These are phyloP conservation scores for Ophion ventricosus DNA, from an alignment of 2,888 invertebrate genomes.

Conservation along the genomic window DNA sequence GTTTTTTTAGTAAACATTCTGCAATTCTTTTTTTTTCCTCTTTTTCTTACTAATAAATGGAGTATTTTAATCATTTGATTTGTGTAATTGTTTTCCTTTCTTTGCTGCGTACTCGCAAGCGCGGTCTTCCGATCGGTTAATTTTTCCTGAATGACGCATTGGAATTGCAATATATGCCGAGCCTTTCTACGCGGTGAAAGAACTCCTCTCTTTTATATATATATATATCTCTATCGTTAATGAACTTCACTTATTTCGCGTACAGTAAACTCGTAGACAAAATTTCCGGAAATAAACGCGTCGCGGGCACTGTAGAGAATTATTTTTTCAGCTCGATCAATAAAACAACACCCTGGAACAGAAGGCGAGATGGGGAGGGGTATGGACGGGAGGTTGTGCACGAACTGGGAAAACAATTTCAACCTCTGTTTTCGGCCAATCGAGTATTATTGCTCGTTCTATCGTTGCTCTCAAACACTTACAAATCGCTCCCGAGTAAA, in stretches of 20 bases:
- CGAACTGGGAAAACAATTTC: neutral
- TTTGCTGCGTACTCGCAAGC: neutral
- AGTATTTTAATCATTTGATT: neutral
- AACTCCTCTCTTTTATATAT: slow-evolving; percentile 39
- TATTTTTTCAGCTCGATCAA: slow-evolving; percentile 37
- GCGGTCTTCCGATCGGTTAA: slow-evolving; percentile 23
- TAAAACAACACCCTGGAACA: slow-evolving; percentile 12
- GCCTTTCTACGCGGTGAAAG: neutral
- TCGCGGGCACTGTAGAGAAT: neutral
- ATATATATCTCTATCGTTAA: slow-evolving; percentile 19
- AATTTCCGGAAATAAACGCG: slow-evolving; percentile 16
- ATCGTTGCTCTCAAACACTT: neutral
- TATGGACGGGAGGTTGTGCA: neutral
- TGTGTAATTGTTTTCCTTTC: neutral
- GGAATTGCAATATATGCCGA: neutral
- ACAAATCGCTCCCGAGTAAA: neutral
- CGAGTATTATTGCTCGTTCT: slow-evolving; percentile 12
- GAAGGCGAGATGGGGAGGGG: neutral
- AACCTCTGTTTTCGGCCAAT: neutral
- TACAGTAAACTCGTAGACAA: slow-evolving; percentile 6
- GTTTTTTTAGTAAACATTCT: too few relatives aligned
- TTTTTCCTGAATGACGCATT: slow-evolving; percentile 28
- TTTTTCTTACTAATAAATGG: neutral
- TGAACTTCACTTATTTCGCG: slow-evolving; percentile 22
- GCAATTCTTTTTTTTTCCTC: too few relatives aligned